Base-by-base conservation (phyloP, 2,888 invertebrate genomes). In the Athetis lepigone region DNA sequence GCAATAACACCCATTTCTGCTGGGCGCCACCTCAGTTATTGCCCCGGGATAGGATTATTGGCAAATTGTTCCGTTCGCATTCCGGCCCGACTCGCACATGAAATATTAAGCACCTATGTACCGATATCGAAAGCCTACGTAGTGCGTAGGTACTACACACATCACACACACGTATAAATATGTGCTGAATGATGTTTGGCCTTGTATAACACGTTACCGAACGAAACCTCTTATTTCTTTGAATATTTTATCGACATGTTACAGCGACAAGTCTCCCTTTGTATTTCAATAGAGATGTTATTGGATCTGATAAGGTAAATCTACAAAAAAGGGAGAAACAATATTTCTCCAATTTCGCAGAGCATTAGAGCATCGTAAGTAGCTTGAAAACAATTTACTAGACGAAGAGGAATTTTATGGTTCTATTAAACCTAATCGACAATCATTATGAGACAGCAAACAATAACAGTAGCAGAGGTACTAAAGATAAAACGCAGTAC, bases 11-110 rank as follows among this genome's bases (percentile, higher is more conserved):
- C 89, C 89, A 90, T 92, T 92, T 90, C 89, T 89, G 89, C 82
- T 89, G 86, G 86, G 87, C 88, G 88, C 89, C 90, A 90, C 89
- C 90, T 89, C 91, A 85, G 92, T 92, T 92, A 93, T 92, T 91
- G 90, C 90, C 88, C 84, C 84, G 87, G 88, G 92, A 90, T 90
- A 89, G 92, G 92, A 92, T 92, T 93, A 93, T 93, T 94, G 93
- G 93, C 91, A 92, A 93, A 94, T 94, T 93, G 93, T 92, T 93
- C 92, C 88, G 91, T 88, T 90, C 91, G 88, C 92, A 92, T 93
- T 92, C 92, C 91, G 85, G 81, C 80, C 85, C 84, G 87, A 84
- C 85, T 88, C 88, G 88, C 89, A 89, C 90, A 86, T 92, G 91
- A 93, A 93, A 92, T 93, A 93, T 93, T 92, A 91, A 93, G 88